phyloP scores from a whole-genome alignment of 2,888 invertebrate species.

The Scelioninae gen. 1 region DNA sequence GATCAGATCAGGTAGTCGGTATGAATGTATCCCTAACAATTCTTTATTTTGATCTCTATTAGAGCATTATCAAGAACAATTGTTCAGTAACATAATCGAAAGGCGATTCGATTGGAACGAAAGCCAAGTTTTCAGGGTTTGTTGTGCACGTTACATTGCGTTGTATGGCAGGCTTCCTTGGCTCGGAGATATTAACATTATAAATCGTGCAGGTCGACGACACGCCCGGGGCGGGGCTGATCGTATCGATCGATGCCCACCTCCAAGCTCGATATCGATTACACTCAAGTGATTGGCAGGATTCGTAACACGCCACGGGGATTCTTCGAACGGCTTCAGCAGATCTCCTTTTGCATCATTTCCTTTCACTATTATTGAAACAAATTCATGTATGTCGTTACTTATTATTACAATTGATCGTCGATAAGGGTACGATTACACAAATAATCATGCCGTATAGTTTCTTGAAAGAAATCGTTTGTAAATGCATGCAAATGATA shows the following conservation, averaged over 20 bases:
- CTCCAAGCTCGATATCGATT: constrained; percentile 81
- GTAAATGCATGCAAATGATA: too few relatives aligned
- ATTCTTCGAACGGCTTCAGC: constrained; percentile 71
- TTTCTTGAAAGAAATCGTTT: neutral
- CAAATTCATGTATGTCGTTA: constrained; percentile 48
- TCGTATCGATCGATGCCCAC: constrained; percentile 81
- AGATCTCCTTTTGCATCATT: constrained; percentile 58
- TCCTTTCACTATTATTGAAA: constrained; percentile 61
- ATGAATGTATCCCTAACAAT: neutral
- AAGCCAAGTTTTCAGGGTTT: constrained; percentile 47
- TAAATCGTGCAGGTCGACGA: constrained; percentile 83
- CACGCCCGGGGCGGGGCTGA: constrained; percentile 83
- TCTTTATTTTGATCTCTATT: constrained; percentile 20
- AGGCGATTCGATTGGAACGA: constrained; percentile 49
- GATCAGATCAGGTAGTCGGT: constrained; percentile 26
- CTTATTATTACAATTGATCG: constrained; percentile 46
- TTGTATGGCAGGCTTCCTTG: constrained; percentile 39
- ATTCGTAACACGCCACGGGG: constrained; percentile 81
- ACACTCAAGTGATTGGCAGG: constrained; percentile 83
- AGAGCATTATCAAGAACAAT: constrained; percentile 37
- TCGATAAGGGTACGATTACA: constrained; percentile 31
- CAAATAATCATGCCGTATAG: neutral
- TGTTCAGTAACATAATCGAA: constrained; percentile 53
- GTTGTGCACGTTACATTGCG: constrained; percentile 17
- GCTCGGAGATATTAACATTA: constrained; percentile 82